Conservation (phyloP, 2,888 invertebrate genomes). For the Drosophila planitibia region DNA sequence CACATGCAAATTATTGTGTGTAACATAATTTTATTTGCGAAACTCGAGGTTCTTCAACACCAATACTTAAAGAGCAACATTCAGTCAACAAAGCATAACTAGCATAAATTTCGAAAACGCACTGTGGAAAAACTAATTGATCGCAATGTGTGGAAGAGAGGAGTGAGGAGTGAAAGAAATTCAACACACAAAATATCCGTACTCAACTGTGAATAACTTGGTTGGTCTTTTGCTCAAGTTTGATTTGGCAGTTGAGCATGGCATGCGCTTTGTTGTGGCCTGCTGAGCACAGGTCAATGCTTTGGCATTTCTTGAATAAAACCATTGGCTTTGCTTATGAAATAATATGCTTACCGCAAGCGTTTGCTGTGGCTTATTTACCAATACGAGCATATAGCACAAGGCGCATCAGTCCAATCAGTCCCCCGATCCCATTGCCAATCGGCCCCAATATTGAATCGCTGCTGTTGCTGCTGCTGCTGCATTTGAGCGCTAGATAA, state of each 20-base stretch:
- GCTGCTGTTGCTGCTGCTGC: slow-evolving; percentile 15
- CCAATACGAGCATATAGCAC: slow-evolving; percentile 35
- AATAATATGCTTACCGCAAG: slow-evolving; percentile 69
- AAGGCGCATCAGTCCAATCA: slow-evolving; percentile 54
- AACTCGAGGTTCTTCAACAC: not conserved
- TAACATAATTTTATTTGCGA: no score
- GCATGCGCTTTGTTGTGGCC: slow-evolving; percentile 71
- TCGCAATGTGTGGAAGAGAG: not conserved
- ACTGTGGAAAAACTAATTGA: slow-evolving; percentile 10
- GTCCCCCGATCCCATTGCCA: slow-evolving; percentile 10
- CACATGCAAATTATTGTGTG: not conserved
- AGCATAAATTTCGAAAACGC: slow-evolving; percentile 31
- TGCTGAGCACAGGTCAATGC: slow-evolving; percentile 26
- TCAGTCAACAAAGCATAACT: not conserved
- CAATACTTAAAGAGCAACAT: not conserved
- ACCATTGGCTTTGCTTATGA: slow-evolving; percentile 44
- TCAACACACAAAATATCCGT: slow-evolving; percentile 2
- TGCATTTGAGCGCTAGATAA: slow-evolving; percentile 48
- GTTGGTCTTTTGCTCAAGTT: slow-evolving; percentile 35
- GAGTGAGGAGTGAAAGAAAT: not conserved
- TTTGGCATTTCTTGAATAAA: slow-evolving; percentile 47
- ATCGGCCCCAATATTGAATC: slow-evolving; percentile 3
- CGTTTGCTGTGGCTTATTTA: slow-evolving; percentile 73
- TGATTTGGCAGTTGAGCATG: slow-evolving; percentile 18
- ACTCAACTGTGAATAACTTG: slow-evolving; percentile 37